phyloP scores from a whole-genome alignment of 2,797 vertebrate species.

The Botia kubotai region DNA sequence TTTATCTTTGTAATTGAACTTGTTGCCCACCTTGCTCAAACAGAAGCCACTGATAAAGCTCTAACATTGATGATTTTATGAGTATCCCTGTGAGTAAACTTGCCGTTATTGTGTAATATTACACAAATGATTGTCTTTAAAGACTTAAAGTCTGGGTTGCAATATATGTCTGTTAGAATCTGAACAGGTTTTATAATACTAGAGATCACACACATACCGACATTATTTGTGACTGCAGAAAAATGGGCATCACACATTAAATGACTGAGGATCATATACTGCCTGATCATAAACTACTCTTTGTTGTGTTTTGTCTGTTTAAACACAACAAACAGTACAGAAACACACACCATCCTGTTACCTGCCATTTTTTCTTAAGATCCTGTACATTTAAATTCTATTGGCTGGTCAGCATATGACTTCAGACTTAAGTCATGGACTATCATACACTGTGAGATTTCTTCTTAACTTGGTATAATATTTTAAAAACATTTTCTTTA shows the following conservation, averaged over 20 bases:
- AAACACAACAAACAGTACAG: slow-evolving; percentile 1
- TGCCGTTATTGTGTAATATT: slow-evolving; percentile 57
- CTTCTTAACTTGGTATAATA: neutral
- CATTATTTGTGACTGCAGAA: neutral
- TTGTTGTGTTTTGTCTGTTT: neutral
- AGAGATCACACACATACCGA: neutral
- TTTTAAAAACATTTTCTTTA: too few relatives aligned
- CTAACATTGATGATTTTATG: slow-evolving; percentile 66
- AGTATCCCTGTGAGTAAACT: slow-evolving; percentile 57
- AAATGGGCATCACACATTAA: too few relatives aligned
- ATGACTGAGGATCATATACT: too few relatives aligned
- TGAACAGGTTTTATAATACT: neutral
- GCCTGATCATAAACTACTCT: too few relatives aligned
- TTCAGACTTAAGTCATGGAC: neutral
- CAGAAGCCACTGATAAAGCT: slow-evolving; percentile 70
- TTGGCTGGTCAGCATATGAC: neutral
- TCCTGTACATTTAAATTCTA: neutral
- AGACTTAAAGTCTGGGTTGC: neutral
- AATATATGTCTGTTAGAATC: neutral
- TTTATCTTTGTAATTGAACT: slow-evolving; percentile 67
- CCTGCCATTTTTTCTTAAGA: too few relatives aligned
- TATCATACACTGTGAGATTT: too few relatives aligned
- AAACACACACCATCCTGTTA: too few relatives aligned
- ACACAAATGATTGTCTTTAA: slow-evolving; percentile 9
- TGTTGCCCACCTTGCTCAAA: slow-evolving; percentile 78